phyloP scores from a whole-genome alignment of 2,113 vertebrate genomes.

The human (Homo sapiens) region GRCh38 chr9:34411501-34412000 shows the following conservation, averaged over 20 bases:
- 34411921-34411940: background rate
- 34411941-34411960: constrained; percentile 6
- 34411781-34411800: background rate
- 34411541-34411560: no score
- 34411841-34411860: background rate
- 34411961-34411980: background rate
- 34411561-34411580: no score
- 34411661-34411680: no score
- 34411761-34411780: background rate
- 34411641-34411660: no score
- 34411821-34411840: background rate
- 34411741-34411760: constrained; percentile 15
- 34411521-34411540: no score
- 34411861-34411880: background rate
- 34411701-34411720: background rate
- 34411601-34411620: no score
- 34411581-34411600: no score
- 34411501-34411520: no score
- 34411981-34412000: background rate
- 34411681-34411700: background rate
- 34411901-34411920: background rate
- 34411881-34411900: background rate
- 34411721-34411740: background rate
- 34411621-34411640: no score
- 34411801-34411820: background rate